phyloP scores from a whole-genome alignment of 92 coral and sea anemone species.

The Epizoanthus ramosus region DNA sequence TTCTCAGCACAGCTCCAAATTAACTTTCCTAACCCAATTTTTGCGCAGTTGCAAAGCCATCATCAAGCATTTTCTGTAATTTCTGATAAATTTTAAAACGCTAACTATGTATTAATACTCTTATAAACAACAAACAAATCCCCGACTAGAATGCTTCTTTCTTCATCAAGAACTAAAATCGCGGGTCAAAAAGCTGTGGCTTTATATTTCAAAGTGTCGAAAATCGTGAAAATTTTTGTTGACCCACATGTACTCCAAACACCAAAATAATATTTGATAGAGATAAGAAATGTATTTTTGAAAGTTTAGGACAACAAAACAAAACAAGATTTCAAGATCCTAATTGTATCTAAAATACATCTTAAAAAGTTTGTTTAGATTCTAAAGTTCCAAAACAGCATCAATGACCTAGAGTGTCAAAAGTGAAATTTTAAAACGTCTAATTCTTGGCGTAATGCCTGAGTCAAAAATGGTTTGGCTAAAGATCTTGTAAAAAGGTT shows the following conservation, averaged over 20 bases:
- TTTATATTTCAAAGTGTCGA: not conserved
- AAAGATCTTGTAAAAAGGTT: too few relatives aligned
- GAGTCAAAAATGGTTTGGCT: too few relatives aligned
- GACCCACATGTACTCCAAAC: not conserved
- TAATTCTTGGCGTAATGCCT: too few relatives aligned
- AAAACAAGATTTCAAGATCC: not conserved
- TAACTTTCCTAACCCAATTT: not conserved
- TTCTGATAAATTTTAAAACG: conserved; percentile 14
- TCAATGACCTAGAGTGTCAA: not conserved
- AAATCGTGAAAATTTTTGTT: conserved; percentile 1
- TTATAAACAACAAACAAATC: not conserved
- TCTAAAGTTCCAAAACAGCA: not conserved
- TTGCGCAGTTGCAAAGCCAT: not conserved
- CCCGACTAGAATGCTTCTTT: not conserved
- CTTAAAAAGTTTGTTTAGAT: not conserved
- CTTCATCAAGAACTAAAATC: not conserved
- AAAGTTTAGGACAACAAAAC: too few relatives aligned
- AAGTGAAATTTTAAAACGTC: too few relatives aligned
- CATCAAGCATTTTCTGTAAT: not conserved
- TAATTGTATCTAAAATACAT: not conserved
- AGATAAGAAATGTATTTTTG: not conserved
- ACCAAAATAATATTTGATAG: not conserved
- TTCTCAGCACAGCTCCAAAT: conserved; percentile 3
- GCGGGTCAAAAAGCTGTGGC: not conserved
- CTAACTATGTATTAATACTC: conserved; percentile 26